Evolutionary conservation across 1,140 invertebrate genomes (phyloP).

Genomic region (Drosophila sucinea): DNA sequence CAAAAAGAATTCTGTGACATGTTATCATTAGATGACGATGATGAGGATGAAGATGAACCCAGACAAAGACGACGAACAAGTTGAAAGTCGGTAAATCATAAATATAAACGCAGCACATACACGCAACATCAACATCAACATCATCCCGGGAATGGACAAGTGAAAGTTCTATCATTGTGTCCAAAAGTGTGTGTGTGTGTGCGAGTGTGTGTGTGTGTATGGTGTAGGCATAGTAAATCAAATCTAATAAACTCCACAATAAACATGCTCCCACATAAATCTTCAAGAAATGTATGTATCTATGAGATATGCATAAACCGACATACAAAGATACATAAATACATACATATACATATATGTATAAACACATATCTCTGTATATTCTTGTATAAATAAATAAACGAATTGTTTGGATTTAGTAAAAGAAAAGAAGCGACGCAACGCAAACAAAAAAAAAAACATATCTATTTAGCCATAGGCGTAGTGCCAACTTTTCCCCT

Average conservation of each 20-base stretch:
- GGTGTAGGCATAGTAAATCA: slow-evolving; percentile 68
- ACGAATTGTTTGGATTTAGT: slow-evolving; percentile 45
- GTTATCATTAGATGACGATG: slow-evolving; percentile 50
- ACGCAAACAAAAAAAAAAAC: not conserved
- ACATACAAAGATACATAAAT: slow-evolving; percentile 34
- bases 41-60: slow-evolving; percentile 5
- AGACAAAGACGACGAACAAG: slow-evolving; percentile 4
- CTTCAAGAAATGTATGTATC: slow-evolving; percentile 52
- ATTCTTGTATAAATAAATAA: slow-evolving; percentile 73
- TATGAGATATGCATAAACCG: slow-evolving; percentile 45
- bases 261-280: slow-evolving; percentile 73
- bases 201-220: not conserved
- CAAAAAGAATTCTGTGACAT: slow-evolving; percentile 24
- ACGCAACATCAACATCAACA: slow-evolving; percentile 15
- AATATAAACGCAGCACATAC: slow-evolving; percentile 30
- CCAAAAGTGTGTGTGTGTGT: not conserved
- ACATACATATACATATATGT: slow-evolving; percentile 12
- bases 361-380: slow-evolving; percentile 12
- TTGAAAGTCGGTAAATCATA: slow-evolving; percentile 27
- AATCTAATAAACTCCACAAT: slow-evolving; percentile 81
- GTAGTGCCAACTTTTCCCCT: not conserved
- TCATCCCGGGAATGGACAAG: slow-evolving; percentile 8
- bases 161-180: slow-evolving; percentile 20
- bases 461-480: not conserved
- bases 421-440: not conserved